Percentiles rank a stretch among this genome's conserved stretches.
Evolutionary conservation across 1,140 invertebrate species (phyloP).

Genomic region (Glomeris maerens): DNA sequence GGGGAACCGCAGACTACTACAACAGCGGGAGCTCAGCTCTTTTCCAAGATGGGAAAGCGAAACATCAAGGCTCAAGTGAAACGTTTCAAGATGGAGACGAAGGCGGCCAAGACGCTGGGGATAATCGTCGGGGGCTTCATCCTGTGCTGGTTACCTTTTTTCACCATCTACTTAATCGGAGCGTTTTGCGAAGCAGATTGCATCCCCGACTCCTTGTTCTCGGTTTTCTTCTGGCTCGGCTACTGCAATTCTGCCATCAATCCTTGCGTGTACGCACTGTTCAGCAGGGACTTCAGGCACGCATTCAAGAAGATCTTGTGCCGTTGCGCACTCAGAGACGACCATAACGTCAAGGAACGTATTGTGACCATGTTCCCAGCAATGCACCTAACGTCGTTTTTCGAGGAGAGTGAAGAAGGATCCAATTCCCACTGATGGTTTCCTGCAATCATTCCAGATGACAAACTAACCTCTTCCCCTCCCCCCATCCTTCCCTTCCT

Average conservation of each 20-base stretch:
- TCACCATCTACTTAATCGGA: constrained; percentile 75
- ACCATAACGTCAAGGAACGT: constrained; percentile 18
- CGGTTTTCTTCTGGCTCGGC: constrained; percentile 88
- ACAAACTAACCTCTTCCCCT: no score
- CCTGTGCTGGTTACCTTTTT: constrained; percentile 88
- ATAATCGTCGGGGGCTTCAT: constrained; percentile 90
- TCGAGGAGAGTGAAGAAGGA: constrained; percentile 5
- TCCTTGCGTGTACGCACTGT: constrained; percentile 79
- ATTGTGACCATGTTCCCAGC: constrained; percentile 12
- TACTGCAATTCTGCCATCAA: constrained; percentile 94
- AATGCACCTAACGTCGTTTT: background rate
- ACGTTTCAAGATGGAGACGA: constrained; percentile 76
- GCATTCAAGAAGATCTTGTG: constrained; percentile 86
- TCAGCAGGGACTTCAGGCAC: constrained; percentile 80
- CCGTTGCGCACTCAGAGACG: constrained; percentile 38
- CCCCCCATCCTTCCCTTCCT: background rate
- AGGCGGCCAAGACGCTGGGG: constrained; percentile 83
- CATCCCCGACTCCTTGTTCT: constrained; percentile 66
- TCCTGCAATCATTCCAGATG: no score
- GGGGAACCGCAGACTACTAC: constrained; percentile 18
- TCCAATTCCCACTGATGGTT: constrained; percentile 10
- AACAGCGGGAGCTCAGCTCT: constrained; percentile 9
- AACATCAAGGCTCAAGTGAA: constrained; percentile 76
- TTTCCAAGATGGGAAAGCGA: constrained; percentile 60
- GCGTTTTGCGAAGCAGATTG: constrained; percentile 60